Evolutionary conservation across 37 sponge, comb jelly and placozoan genomes (phyloP), one percentile per base, ranked within the genome.

Genomic region (Haliclona indistincta): DNA sequence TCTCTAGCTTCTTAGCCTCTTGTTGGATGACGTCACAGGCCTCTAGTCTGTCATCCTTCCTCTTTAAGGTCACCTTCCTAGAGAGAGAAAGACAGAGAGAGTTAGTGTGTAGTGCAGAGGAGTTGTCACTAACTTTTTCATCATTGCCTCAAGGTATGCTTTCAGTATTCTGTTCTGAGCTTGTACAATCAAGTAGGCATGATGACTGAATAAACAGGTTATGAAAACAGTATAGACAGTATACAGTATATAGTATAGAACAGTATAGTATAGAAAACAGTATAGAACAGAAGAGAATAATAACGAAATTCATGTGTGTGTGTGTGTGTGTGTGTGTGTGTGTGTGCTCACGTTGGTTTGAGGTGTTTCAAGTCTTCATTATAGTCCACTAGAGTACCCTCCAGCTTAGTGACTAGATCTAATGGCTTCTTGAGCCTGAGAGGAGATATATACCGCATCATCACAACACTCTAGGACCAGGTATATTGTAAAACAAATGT

Each of bases 31-130:
- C 15, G 28, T 42, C 30, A 5, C 75, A 70, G 10, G 64, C 87
- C 43, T 75, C 80, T 26, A 75, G 66, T 19, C 87, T 36, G 15
- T 86, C 81, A 44, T 86, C 80, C 58, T 86, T 81, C 64, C 80
- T 86, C 87, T 86, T 86, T 26, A 80, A 80, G 17, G 80, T 81
- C 73, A 80, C 75, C 43, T 81, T 68, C 61, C 87, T 86, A 38
- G 41, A 33, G 19, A 26, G 36, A 33, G 35, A 53, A 32, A 34
- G 23, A 47, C n/a, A n/a, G n/a, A n/a, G n/a, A n/a, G n/a, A n/a
- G 28, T 52, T 32, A 36, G 34, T 77, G 55, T 19, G 45, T 37
- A 32, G 32, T n/a, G 30, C 25, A 22, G 20, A 47, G 45, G 28
- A 64, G 64, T 28, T 17, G 39, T 35, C 17, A 34, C 79, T 74